phyloP scores from a whole-genome alignment of 2,888 invertebrate species.

The Chymomyza caudatula region DNA sequence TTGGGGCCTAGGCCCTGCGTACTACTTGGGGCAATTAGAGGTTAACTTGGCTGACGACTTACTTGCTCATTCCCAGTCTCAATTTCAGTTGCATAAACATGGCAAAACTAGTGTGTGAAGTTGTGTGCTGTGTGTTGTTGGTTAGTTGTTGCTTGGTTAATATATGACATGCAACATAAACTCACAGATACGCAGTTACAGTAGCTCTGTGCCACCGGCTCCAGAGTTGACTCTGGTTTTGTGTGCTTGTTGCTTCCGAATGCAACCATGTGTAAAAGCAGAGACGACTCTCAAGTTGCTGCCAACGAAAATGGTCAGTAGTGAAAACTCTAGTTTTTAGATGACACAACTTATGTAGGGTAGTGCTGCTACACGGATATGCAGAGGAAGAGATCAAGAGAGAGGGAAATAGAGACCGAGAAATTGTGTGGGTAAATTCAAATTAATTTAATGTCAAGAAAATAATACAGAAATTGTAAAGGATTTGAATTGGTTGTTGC shows the following conservation, averaged over 20 bases:
- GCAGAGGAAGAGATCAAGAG: too few species aligned
- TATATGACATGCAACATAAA: background rate
- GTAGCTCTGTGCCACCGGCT: background rate
- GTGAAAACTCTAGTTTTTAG: background rate
- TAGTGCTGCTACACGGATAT: background rate
- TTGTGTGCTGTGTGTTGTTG: background rate
- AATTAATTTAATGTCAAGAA: background rate
- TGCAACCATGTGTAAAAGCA: background rate
- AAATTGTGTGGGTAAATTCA: background rate
- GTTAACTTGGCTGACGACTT: conserved; percentile 49
- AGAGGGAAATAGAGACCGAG: background rate
- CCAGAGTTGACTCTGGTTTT: background rate
- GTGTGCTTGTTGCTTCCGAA: background rate
- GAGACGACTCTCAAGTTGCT: background rate
- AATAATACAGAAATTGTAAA: too few species aligned
- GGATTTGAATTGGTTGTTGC: too few species aligned
- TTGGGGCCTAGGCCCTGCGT: conserved; percentile 30
- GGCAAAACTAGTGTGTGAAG: conserved; percentile 1
- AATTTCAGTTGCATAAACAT: conserved; percentile 31
- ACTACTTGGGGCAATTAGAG: conserved; percentile 52
- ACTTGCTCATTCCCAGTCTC: background rate
- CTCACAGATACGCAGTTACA: background rate
- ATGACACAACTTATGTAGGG: background rate
- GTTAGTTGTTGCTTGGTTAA: background rate
- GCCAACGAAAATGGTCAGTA: background rate